Base-by-base conservation (phyloP, 2,113 vertebrate species). In the Oenanthe oenanthe region DNA sequence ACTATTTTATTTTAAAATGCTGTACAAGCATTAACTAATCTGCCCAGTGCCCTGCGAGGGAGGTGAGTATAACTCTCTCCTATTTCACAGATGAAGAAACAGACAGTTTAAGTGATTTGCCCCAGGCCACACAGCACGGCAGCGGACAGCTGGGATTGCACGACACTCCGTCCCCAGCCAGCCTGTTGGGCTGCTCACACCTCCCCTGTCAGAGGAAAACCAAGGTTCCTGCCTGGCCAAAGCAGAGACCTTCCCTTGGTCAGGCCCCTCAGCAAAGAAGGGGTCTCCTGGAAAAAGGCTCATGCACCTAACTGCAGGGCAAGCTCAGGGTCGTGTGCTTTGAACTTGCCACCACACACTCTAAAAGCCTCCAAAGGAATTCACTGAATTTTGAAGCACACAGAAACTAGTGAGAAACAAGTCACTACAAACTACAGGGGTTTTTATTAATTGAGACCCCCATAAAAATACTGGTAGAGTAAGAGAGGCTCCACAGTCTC, bases 61-160 rank as follows among this genome's bases (percentile, higher is more conserved):
- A 93, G 75, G 73, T 17, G 81, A 70, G 85, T 48, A 32, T 75
- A 75, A 84, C 72, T 74, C 85, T 85, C 87, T 85, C 38, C 65
- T 47, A 21, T 86, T 97, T 94, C 65, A 95, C 93, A 96, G 82
- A 85, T 74, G 93, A 95, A 93, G 93, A 92, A 91, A 84, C 75
- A 92, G 94, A 66, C 87, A 67, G 82, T 90, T 88, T 56, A 90
- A 96, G 92, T 12, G 72, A 88, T 86, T 29, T 90, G 90, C 85
- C 85, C 85, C 5, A 1, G 78, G 87, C 92, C 92, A 93, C 87
- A 13, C 71, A 62, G 63, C 8, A 6, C 0, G 5, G n/a, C 85
- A 86, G 58, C 2, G 4, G 77, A 78, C 66, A 87, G 93, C 54
- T 26, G 32, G 84, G 89, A 93, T 87, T 79, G 79, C 0, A 0